These are phyloP conservation scores for Caenorhabditis parvicauda DNA, from an alignment of 2,888 invertebrate genomes.

Conservation along the genomic window DNA sequence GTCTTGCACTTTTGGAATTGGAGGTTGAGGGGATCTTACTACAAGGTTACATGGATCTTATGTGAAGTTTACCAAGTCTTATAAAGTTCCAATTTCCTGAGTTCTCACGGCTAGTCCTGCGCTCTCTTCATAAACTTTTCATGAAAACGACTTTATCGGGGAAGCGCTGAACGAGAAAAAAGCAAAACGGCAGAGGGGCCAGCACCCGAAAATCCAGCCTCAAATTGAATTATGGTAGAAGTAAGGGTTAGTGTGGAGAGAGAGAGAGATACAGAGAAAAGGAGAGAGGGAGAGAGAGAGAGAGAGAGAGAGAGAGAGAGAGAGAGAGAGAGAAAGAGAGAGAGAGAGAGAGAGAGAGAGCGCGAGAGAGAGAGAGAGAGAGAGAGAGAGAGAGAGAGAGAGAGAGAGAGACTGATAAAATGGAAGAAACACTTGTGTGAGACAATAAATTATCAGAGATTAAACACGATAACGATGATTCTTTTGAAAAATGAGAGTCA, in stretches of 20 bases:
- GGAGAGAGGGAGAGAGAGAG: not conserved
- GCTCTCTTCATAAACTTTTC: no score
- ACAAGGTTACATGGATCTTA: no score
- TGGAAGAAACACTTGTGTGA: not conserved
- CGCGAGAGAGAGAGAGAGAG: not conserved
- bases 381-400: not conserved
- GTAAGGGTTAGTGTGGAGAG: not conserved
- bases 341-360: constrained; percentile 2
- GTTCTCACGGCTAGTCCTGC: no score
- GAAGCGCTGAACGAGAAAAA: not conserved
- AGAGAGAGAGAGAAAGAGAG: not conserved
- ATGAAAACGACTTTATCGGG: constrained; percentile 8
- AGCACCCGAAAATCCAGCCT: constrained; percentile 7
- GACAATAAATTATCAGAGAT: not conserved
- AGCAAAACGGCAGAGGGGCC: constrained; percentile 3
- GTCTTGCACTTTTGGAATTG: no score
- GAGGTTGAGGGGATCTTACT: no score
- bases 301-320: constrained; percentile 1
- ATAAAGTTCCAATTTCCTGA: no score
- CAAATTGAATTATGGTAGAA: constrained; percentile 1
- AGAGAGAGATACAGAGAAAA: not conserved
- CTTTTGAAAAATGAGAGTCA: not conserved
- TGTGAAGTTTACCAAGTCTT: no score
- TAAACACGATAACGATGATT: not conserved
- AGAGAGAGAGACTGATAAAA: constrained; percentile 1